Conservation (phyloP, 2,888 invertebrate genomes). For the Tenthredo scrophulariae region DNA sequence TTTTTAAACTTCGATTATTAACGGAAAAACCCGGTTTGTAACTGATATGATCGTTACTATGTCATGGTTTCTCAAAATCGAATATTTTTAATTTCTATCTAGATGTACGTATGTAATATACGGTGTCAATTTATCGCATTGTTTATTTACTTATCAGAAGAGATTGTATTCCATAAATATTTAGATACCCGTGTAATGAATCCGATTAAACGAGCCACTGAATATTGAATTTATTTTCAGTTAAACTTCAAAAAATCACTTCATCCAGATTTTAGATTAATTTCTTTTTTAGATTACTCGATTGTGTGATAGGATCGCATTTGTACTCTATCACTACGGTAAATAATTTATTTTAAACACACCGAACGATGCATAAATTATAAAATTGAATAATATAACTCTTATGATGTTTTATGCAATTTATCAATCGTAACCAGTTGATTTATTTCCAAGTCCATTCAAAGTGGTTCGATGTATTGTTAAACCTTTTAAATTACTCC, state of each 20-base stretch:
- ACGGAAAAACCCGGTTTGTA: neutral
- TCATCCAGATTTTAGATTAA: neutral
- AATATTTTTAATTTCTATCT: neutral
- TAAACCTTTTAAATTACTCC: neutral
- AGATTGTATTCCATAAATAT: neutral
- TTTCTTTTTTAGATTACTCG: neutral
- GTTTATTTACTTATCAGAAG: neutral
- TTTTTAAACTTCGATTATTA: neutral
- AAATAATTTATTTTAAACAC: neutral
- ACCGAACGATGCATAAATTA: neutral
- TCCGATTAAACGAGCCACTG: neutral
- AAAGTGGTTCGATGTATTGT: neutral
- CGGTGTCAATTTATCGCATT: neutral
- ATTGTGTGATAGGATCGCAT: neutral
- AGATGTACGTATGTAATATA: neutral
- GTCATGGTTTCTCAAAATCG: slow-evolving; percentile 10
- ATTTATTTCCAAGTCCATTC: neutral
- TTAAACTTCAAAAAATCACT: neutral
- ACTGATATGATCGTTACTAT: slow-evolving; percentile 17
- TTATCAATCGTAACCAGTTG: neutral
- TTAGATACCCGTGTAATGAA: neutral
- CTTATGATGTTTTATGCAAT: neutral
- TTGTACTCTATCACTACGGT: neutral
- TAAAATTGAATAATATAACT: neutral
- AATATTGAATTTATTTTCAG: neutral